phyloP scores from a whole-genome alignment of 2,888 invertebrate species.

The Drosophila buzzatii region DNA sequence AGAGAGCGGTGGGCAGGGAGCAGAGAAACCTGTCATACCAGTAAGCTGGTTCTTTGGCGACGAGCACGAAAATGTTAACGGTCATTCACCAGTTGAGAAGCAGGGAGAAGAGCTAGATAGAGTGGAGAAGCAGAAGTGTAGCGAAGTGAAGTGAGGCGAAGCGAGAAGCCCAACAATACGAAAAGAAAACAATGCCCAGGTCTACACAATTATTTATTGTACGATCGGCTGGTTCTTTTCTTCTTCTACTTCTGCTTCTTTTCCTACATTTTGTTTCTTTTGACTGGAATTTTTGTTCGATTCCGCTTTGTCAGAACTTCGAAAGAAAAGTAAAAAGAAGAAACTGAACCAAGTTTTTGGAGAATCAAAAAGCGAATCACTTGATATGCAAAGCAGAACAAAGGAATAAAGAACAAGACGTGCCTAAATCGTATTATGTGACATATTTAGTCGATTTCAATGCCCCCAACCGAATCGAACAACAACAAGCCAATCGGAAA shows the following conservation, averaged over 20 bases:
- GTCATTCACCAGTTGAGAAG: conserved; percentile 65
- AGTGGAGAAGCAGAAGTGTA: not conserved
- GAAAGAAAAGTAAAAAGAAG: conserved; percentile 4
- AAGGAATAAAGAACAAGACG: conserved; percentile 15
- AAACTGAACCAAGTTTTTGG: conserved; percentile 17
- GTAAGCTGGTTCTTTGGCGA: conserved; percentile 51
- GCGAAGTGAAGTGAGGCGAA: not conserved
- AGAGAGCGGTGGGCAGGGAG: conserved; percentile 13
- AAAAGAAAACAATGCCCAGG: conserved; percentile 50
- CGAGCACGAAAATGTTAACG: conserved; percentile 67
- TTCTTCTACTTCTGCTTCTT: conserved; percentile 1
- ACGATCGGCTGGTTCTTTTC: conserved; percentile 5
- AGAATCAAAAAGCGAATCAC: conserved; percentile 37
- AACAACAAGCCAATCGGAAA: conserved; percentile 12
- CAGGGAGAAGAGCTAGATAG: not conserved
- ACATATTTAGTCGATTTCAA: conserved; percentile 37
- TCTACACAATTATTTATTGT: conserved; percentile 55
- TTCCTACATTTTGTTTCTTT: conserved; percentile 15
- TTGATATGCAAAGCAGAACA: conserved; percentile 53
- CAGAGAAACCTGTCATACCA: conserved; percentile 55
- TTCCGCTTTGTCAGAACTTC: conserved; percentile 41
- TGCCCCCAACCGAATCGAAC: conserved; percentile 1
- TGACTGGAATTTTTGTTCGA: conserved; percentile 18
- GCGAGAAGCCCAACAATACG: conserved; percentile 23
- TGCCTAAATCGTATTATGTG: conserved; percentile 18